These are phyloP conservation scores for Peribatodes rhomboidaria DNA, from an alignment of 2,888 invertebrate species.

Conservation along the genomic window DNA sequence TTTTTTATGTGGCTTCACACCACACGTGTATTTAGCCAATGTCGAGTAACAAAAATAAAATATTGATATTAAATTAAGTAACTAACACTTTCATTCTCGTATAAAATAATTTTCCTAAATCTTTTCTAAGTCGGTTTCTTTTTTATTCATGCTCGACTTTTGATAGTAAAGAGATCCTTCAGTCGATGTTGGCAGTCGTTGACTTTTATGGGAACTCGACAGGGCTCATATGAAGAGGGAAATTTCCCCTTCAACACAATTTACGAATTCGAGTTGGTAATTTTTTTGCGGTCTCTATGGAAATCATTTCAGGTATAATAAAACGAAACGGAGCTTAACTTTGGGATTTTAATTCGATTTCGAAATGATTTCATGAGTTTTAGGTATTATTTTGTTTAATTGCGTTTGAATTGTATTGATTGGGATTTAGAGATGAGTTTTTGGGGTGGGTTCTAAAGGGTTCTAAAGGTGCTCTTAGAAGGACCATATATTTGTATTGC, in stretches of 20 bases:
- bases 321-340: slow-evolving; percentile 34
- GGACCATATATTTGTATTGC: no score
- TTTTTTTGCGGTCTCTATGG: slow-evolving; percentile 33
- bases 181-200: slow-evolving; percentile 10
- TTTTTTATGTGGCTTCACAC: no score
- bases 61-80: no score
- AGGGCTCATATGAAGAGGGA: slow-evolving; percentile 16
- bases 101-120: no score
- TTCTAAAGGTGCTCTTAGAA: no score
- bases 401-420: background rate
- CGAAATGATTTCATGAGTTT: slow-evolving; percentile 20
- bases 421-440: background rate
- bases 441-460: no score
- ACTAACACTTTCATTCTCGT: no score
- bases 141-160: background rate
- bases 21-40: no score
- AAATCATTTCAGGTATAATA: slow-evolving; percentile 37
- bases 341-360: slow-evolving; percentile 34
- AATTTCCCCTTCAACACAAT: slow-evolving; percentile 27
- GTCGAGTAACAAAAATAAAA: no score
- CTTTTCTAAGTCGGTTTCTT: no score
- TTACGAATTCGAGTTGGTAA: slow-evolving; percentile 18
- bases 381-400: background rate
- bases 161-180: background rate
- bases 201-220: slow-evolving; percentile 10